Conservation (phyloP, 2,797 vertebrate genomes). For the Cichlasoma orientale region DNA sequence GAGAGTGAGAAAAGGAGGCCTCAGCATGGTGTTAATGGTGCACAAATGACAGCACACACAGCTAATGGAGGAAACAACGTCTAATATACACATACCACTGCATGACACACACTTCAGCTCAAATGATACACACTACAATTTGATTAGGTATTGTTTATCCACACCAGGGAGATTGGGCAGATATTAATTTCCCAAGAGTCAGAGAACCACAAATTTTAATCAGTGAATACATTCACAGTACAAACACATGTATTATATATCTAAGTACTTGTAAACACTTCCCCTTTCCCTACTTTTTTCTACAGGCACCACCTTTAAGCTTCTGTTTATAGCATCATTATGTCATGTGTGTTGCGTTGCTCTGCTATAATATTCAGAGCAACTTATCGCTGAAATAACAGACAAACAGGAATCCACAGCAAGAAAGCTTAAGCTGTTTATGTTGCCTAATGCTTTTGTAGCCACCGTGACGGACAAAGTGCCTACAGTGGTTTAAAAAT, state of each 20-base stretch:
- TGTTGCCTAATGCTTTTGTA: conserved; percentile 4
- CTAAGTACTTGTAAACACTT: not conserved
- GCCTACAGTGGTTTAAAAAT: conserved; percentile 21
- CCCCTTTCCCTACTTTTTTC: not conserved
- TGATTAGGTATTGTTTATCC: conserved; percentile 35
- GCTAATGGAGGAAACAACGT: conserved; percentile 30
- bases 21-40: conserved; percentile 43
- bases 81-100: conserved; percentile 2
- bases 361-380: not conserved
- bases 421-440: conserved; percentile 4
- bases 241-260: not conserved
- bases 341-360: not conserved
- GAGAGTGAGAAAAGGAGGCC: not conserved
- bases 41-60: conserved; percentile 31
- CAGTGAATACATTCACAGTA: not conserved
- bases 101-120: conserved; percentile 3
- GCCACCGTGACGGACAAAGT: not conserved
- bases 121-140: not conserved
- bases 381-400: conserved; percentile 20
- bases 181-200: conserved; percentile 32
- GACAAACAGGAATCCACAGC: conserved; percentile 15
- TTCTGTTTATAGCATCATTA: not conserved
- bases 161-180: not conserved
- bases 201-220: conserved; percentile 3
- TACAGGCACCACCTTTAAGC: not conserved